Evolutionary conservation across 2,888 invertebrate genomes (phyloP).

Genomic region (Drosophila nr. fundita): DNA sequence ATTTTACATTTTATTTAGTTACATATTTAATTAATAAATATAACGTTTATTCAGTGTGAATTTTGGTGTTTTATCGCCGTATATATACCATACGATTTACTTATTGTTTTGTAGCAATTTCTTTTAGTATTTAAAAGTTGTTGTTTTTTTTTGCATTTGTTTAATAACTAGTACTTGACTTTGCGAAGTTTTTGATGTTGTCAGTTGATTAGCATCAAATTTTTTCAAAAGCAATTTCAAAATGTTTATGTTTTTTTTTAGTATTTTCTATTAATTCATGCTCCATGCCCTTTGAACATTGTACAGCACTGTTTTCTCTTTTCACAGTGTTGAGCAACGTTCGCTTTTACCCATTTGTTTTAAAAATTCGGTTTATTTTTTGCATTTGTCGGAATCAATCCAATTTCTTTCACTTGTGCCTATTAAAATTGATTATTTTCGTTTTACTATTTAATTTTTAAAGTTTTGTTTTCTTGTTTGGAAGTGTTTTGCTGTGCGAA

Average conservation of each 20-base stretch:
- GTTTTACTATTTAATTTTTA: conserved; percentile 31
- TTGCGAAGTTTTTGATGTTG: conserved; percentile 28
- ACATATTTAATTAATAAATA: conserved; percentile 80
- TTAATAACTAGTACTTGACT: conserved; percentile 38
- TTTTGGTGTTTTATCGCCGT: conserved; percentile 68
- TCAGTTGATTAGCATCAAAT: conserved; percentile 27
- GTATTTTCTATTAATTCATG: conserved; percentile 16
- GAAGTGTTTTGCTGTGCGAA: conserved; percentile 84
- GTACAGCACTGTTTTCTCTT: conserved; percentile 39
- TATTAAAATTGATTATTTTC: conserved; percentile 48
- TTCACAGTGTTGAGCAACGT: conserved; percentile 40
- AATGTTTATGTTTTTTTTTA: conserved; percentile 5
- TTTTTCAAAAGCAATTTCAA: conserved; percentile 38
- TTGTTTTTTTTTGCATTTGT: conserved; percentile 24
- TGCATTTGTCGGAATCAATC: conserved; percentile 29
- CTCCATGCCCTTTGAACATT: conserved; percentile 21
- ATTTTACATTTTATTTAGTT: conserved; percentile 56
- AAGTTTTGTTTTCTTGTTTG: conserved; percentile 55
- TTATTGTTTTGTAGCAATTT: conserved; percentile 39
- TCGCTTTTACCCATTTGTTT: conserved; percentile 34
- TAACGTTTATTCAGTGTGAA: conserved; percentile 79
- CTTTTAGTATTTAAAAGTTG: conserved; percentile 50
- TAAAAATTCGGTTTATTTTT: conserved; percentile 67
- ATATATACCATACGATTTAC: conserved; percentile 45
- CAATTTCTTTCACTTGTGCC: conserved; percentile 47